Conservation (phyloP, 2,888 invertebrate genomes). For the Drosophila percnosoma region DNA sequence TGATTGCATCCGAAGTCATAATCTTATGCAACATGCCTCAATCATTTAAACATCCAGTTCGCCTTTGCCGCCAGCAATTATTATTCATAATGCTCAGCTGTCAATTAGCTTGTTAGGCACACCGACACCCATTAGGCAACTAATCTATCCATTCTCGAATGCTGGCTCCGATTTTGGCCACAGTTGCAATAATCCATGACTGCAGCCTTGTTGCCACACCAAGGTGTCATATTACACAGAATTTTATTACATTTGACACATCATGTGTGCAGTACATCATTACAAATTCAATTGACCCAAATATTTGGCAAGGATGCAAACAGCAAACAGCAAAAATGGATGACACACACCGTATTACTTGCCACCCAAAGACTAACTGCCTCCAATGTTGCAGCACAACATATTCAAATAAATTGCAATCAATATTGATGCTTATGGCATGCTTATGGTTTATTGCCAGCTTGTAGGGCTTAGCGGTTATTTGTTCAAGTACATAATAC, state of each 20-base stretch:
- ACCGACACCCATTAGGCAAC: conserved; percentile 1
- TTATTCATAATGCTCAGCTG: conserved; percentile 1
- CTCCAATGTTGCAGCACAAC: neutral
- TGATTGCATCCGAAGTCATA: neutral
- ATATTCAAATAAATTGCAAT: conserved; percentile 59
- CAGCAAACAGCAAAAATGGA: conserved; percentile 27
- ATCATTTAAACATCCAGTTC: neutral
- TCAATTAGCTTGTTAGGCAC: conserved; percentile 14
- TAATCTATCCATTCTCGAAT: conserved; percentile 16
- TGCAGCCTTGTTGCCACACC: conserved; percentile 7
- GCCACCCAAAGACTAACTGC: conserved; percentile 7
- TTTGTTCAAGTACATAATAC: conserved; percentile 1
- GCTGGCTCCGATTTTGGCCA: conserved; percentile 30
- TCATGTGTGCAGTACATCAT: conserved; percentile 50
- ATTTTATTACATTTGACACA: conserved; percentile 67
- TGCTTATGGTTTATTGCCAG: conserved; percentile 30
- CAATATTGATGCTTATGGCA: conserved; percentile 45
- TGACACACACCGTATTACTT: conserved; percentile 8
- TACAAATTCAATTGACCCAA: conserved; percentile 75
- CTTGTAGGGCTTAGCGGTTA: neutral
- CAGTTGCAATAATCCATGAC: neutral
- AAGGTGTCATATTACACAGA: conserved; percentile 36
- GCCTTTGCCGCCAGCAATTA: neutral
- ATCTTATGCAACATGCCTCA: neutral
- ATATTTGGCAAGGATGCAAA: conserved; percentile 49